Percentiles rank a stretch among this genome's conserved stretches.
phyloP scores from a whole-genome alignment of 1,140 invertebrate genomes.

The Achatina immaculata region DNA sequence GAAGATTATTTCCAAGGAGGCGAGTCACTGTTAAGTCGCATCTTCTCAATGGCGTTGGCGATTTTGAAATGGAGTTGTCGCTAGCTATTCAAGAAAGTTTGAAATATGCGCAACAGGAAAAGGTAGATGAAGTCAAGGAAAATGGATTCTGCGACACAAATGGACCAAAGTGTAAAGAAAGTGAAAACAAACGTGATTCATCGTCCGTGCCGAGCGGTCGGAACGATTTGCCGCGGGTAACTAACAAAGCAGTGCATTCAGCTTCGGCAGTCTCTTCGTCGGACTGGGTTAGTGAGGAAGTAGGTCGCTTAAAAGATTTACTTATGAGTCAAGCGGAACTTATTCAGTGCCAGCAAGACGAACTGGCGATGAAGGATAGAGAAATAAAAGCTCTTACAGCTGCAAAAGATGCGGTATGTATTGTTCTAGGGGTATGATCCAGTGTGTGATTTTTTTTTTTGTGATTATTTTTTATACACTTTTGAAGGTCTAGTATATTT shows the following conservation, averaged over 20 bases:
- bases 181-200: slow-evolving; percentile 37
- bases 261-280: slow-evolving; percentile 18
- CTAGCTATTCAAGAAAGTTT: slow-evolving; percentile 61
- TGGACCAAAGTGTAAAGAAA: slow-evolving; percentile 16
- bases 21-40: slow-evolving; percentile 44
- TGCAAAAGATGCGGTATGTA: slow-evolving; percentile 53
- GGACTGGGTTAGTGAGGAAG: slow-evolving; percentile 36
- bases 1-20: slow-evolving; percentile 48
- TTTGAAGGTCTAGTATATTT: slow-evolving; percentile 7
- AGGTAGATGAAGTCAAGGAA: slow-evolving; percentile 35
- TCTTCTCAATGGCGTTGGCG: slow-evolving; percentile 47
- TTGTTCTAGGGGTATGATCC: neutral
- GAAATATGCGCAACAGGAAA: slow-evolving; percentile 52
- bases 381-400: slow-evolving; percentile 49
- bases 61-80: slow-evolving; percentile 57
- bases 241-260: slow-evolving; percentile 24
- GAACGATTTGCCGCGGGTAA: slow-evolving; percentile 21
- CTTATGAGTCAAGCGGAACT: slow-evolving; percentile 55
- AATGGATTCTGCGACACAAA: neutral
- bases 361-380: slow-evolving; percentile 52
- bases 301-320: slow-evolving; percentile 53
- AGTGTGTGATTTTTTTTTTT: neutral
- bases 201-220: neutral
- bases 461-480: neutral
- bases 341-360: slow-evolving; percentile 57